Evolutionary conservation across 2,113 vertebrate species (phyloP).

Genomic region (Gnathonemus longibarbis): DNA sequence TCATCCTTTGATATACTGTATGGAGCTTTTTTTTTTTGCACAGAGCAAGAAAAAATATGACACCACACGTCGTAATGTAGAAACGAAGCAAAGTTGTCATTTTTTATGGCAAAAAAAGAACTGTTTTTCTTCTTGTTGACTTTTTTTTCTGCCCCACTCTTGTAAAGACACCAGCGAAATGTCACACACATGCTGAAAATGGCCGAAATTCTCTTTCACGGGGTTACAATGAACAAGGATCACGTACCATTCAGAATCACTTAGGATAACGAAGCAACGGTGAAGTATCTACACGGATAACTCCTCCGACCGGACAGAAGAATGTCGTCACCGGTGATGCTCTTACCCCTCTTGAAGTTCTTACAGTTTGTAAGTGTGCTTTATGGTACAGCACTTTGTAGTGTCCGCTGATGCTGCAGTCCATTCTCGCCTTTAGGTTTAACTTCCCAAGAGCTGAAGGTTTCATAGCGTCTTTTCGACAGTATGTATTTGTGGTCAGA

Average conservation of each 20-base stretch:
- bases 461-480: slow-evolving; percentile 39
- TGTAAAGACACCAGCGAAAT: slow-evolving; percentile 66
- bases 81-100: slow-evolving; percentile 32
- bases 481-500: slow-evolving; percentile 8
- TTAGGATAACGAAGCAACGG: slow-evolving; percentile 76
- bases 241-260: slow-evolving; percentile 67
- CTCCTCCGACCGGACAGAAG: slow-evolving; percentile 66
- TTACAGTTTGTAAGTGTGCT: slow-evolving; percentile 71
- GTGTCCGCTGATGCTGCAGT: slow-evolving; percentile 66
- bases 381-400: slow-evolving; percentile 70
- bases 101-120: slow-evolving; percentile 38
- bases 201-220: slow-evolving; percentile 65
- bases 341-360: slow-evolving; percentile 46
- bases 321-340: slow-evolving; percentile 50
- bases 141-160: slow-evolving; percentile 57
- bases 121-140: slow-evolving; percentile 50
- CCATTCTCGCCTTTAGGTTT: slow-evolving; percentile 58
- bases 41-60: slow-evolving; percentile 30
- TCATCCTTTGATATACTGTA: slow-evolving; percentile 15
- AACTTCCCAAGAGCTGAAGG: slow-evolving; percentile 69
- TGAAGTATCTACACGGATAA: slow-evolving; percentile 73
- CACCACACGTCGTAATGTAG: slow-evolving; percentile 23
- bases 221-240: slow-evolving; percentile 61
- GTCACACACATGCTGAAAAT: slow-evolving; percentile 70
- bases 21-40: slow-evolving; percentile 8